Base-by-base conservation (phyloP, 2,888 invertebrate species). In the Coelinius sp. region DNA sequence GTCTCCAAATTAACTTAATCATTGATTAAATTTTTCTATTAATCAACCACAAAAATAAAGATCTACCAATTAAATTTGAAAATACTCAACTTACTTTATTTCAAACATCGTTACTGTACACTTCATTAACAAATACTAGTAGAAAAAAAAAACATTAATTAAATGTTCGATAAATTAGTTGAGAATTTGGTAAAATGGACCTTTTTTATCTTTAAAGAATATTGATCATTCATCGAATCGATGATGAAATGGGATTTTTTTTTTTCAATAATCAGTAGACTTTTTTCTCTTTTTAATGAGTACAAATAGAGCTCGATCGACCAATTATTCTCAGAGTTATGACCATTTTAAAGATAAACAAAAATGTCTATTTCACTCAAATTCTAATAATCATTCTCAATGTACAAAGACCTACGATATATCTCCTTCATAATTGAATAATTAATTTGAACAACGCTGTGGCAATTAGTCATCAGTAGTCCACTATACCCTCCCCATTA, bases 1-100 rank as follows among this genome's bases (percentile, higher is more conserved):
- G 56, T 20, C 25, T n/a, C n/a, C n/a, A n/a, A 27, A 41, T 35
- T 52, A 25, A 27, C 10, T 59, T 24, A 70, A 49, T 46, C 7
- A n/a, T n/a, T n/a, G n/a, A n/a, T n/a, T n/a, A n/a, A n/a, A 49
- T 53, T 65, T 75, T 71, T 73, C 76, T 17, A 49, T 49, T 3
- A 74, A 77, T 59, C 53, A 73, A 76, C 67, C 7, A 24, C 8
- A 2, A 31, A 25, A 59, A 31, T 46, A 25, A 14, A 59, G 46
- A 65, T 25, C 10, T 14, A 4, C 5, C 25, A n/a, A 12, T 6
- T 7, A 35, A 65, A 49, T 65, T 59, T 35, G 59, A 59, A 59
- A 59, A 59, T 35, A 59, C 59, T 59, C 10, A 17, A 17, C 12
- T 59, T 17, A 35, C 10, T 59, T 59, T 59, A 59, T 35, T 35